Conservation (phyloP, 2,113 vertebrate genomes). For the Agapornis roseicollis region DNA sequence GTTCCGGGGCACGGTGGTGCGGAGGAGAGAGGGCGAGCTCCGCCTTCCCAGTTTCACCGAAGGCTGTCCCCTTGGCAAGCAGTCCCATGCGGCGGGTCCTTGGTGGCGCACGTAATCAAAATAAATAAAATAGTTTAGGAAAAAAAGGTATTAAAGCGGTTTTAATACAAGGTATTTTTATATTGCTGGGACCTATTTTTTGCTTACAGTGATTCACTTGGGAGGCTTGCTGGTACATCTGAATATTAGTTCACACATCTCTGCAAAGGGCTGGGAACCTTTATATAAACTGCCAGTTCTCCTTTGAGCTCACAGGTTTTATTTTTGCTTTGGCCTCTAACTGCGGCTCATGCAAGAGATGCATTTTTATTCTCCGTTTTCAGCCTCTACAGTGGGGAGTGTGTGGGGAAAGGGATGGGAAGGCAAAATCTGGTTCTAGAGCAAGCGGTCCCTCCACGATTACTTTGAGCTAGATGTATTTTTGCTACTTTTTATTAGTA, state of each 20-base stretch:
- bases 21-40: neutral
- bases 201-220: neutral
- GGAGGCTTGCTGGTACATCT: neutral
- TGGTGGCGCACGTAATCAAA: neutral
- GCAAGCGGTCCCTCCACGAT: rapidly evolving
- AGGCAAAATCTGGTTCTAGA: neutral
- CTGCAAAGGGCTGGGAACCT: neutral
- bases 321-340: neutral
- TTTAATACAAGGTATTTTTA: neutral
- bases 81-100: neutral
- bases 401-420: neutral
- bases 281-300: neutral
- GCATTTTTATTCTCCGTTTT: neutral
- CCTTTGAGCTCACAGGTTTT: neutral
- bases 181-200: neutral
- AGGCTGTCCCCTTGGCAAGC: neutral
- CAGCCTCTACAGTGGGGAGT: neutral
- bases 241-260: neutral
- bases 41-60: neutral
- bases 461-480: neutral
- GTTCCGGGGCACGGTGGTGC: neutral
- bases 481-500: neutral
- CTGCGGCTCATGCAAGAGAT: neutral
- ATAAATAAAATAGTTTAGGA: neutral
- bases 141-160: neutral